phyloP scores from a whole-genome alignment of 2,797 vertebrate genomes.

The Sparidentex hasta region DNA sequence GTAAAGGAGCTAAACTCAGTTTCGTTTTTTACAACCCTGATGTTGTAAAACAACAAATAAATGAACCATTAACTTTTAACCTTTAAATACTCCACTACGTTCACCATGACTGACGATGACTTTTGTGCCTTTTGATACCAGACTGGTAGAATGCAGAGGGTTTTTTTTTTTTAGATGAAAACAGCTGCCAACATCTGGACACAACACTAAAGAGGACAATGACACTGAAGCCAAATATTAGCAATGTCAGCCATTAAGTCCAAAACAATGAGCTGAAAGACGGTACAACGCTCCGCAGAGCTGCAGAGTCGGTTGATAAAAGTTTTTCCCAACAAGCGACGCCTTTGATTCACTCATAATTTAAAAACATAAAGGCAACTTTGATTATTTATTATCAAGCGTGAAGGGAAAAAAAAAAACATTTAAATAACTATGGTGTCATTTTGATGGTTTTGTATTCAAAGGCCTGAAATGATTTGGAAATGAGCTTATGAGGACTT shows the following conservation, averaged over 20 bases:
- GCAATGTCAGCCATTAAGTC: background rate
- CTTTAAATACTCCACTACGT: background rate
- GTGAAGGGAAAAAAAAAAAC: background rate
- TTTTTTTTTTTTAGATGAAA: background rate
- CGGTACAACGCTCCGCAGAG: background rate
- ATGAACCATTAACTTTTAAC: too few species aligned
- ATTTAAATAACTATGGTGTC: background rate
- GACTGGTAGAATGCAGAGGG: background rate
- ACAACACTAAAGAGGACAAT: background rate
- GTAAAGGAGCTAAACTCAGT: too few species aligned
- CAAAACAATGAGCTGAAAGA: slow-evolving; percentile 2
- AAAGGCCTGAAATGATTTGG: background rate
- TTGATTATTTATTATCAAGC: too few species aligned
- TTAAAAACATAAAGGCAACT: background rate
- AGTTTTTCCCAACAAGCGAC: background rate
- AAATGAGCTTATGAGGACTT: background rate
- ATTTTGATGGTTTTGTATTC: background rate
- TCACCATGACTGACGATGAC: background rate
- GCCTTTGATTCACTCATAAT: background rate
- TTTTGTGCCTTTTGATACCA: background rate
- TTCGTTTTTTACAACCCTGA: too few species aligned
- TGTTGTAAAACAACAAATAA: too few species aligned
- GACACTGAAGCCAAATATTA: background rate
- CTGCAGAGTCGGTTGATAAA: background rate
- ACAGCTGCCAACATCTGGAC: background rate